A percentile compares a stretch with the other conserved stretches of the same genome.
These are phyloP conservation scores for Brachyopa scutellaris DNA, from an alignment of 2,888 invertebrate species.

Conservation along the genomic window DNA sequence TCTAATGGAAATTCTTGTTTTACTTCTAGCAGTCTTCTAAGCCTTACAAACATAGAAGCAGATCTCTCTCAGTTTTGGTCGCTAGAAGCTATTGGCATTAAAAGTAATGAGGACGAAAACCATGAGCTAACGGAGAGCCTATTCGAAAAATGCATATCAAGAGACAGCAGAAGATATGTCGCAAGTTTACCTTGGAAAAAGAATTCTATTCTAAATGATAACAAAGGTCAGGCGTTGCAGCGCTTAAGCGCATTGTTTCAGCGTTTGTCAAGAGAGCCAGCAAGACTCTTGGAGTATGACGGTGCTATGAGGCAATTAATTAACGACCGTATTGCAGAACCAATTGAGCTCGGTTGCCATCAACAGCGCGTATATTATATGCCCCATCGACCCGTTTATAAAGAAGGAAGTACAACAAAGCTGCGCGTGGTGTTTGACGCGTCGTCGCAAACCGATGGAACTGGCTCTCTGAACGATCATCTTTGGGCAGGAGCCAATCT, in stretches of 20 bases:
- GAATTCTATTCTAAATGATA: background rate
- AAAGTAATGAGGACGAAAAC: conserved; percentile 1
- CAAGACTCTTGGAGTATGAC: conserved; percentile 2
- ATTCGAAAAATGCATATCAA: background rate
- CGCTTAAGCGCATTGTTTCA: background rate
- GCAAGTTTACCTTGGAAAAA: conserved; percentile 1
- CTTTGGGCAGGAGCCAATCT: conserved; percentile 31
- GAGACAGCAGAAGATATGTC: background rate
- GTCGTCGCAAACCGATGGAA: conserved; percentile 1
- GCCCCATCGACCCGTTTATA: conserved; percentile 17
- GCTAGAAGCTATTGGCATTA: background rate
- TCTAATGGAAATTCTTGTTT: background rate
- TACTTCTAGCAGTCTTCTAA: background rate
- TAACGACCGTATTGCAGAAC: background rate
- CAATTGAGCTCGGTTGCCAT: background rate
- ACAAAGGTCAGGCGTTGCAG: background rate
- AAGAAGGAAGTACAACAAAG: conserved; percentile 3
- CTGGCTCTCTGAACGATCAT: conserved; percentile 27
- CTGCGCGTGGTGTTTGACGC: conserved; percentile 10
- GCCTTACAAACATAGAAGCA: background rate
- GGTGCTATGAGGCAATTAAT: background rate
- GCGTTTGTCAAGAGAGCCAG: conserved; percentile 8
- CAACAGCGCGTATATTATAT: conserved; percentile 8
- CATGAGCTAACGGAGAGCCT: background rate
- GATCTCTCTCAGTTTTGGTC: background rate